Evolutionary conservation across 2,888 invertebrate genomes (phyloP), one percentile per base, ranked within the genome.

Genomic region (Platycheirus albimanus): DNA sequence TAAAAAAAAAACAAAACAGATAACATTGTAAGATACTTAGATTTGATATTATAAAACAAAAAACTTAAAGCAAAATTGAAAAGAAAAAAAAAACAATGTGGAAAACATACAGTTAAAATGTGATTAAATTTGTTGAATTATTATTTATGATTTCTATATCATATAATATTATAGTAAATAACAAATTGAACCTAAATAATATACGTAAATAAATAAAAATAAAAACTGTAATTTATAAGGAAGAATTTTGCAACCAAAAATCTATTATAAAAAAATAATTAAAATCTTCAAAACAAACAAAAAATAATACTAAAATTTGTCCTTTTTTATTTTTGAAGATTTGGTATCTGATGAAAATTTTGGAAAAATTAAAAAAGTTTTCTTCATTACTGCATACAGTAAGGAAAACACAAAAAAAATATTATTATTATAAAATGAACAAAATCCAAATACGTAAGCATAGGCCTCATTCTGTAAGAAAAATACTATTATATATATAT

Each of bases 401-500:
- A 72, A 11, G 49, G 74, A 64, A 71, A 72, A 15, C 33, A 78
- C 38, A 51, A 33, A 76, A 83, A 61, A 69, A 30, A 78, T 77
- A 74, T 3, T 3, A 74, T 56, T 75, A 75, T 83, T 71, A 83
- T 77, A 56, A 83, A 85, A 38, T 24, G 77, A 86, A 88, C 85
- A 87, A 87, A 88, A 89, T 89, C 89, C 88, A 89, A 88, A 90
- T 90, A 90, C 90, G 90, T 90, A 90, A 90, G 89, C 87, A 89
- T 90, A 88, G 89, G 90, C 90, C 90, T 90, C 88, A 88, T 89
- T 90, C 89, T 90, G 86, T 88, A 89, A 90, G 90, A 90, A 90
- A 58, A 89, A 86, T 74, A 85, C 78, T 77, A 77, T 84, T 85
- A 85, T 85, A 85, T 86, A 85, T 85, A 86, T 85, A 86, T 81